Conservation (phyloP, 2,797 vertebrate genomes). For the Hydrophis major region DNA sequence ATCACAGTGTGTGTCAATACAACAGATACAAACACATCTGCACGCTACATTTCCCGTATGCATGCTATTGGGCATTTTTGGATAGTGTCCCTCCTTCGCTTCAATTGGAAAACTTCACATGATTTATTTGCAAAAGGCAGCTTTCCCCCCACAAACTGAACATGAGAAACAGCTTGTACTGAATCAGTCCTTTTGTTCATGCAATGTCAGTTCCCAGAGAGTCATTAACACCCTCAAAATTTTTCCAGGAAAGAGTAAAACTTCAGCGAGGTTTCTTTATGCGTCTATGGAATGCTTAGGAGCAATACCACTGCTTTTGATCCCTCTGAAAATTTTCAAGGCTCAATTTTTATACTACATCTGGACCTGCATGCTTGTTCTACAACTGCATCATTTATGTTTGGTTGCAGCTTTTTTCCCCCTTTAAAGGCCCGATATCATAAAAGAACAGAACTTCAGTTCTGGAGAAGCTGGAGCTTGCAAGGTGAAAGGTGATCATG, state of each 20-base stretch:
- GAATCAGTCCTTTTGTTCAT: background rate
- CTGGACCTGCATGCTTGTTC: background rate
- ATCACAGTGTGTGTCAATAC: background rate
- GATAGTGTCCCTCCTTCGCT: background rate
- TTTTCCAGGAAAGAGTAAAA: background rate
- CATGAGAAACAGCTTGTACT: background rate
- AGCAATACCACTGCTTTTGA: background rate
- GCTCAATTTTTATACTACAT: background rate
- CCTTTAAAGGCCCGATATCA: background rate
- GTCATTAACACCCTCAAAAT: background rate
- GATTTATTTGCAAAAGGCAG: background rate
- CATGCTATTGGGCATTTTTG: background rate
- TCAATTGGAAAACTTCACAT: background rate
- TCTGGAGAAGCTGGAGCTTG: background rate
- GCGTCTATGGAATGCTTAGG: background rate
- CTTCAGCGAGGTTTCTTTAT: background rate
- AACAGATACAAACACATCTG: background rate
- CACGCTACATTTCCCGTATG: background rate
- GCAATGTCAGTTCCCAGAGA: background rate
- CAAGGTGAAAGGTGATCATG: background rate
- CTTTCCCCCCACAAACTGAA: fast-evolving
- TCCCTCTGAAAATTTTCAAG: background rate
- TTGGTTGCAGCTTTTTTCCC: background rate
- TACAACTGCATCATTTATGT: background rate
- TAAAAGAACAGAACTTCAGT: background rate